Evolutionary conservation across 2,888 invertebrate species (phyloP).

Genomic region (Drosophila tanythrix): DNA sequence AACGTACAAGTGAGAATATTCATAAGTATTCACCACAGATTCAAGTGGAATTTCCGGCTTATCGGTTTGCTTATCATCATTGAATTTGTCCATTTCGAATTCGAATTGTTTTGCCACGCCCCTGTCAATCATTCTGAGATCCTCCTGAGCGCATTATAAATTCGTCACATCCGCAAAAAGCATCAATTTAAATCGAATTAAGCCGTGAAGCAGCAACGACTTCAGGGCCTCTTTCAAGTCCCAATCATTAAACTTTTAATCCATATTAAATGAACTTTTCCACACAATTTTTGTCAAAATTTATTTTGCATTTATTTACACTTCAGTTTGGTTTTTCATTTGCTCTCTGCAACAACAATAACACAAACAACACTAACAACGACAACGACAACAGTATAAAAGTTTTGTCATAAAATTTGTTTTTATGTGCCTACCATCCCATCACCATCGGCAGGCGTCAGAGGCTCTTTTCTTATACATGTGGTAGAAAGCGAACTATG

Average conservation of each 20-base stretch:
- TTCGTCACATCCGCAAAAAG: slow-evolving; percentile 35
- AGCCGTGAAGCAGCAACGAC: slow-evolving; percentile 28
- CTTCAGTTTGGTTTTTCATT: slow-evolving; percentile 62
- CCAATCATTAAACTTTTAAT: slow-evolving; percentile 67
- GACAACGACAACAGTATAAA: slow-evolving; percentile 36
- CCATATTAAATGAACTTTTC: slow-evolving; percentile 75
- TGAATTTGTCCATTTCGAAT: slow-evolving; percentile 35
- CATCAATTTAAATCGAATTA: slow-evolving; percentile 64
- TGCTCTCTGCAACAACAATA: slow-evolving; percentile 18
- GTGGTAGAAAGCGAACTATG: slow-evolving; percentile 35
- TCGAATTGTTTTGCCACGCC: slow-evolving; percentile 49
- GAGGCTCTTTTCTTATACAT: slow-evolving; percentile 33
- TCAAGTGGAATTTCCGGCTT: slow-evolving; percentile 26
- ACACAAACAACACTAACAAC: slow-evolving; percentile 21
- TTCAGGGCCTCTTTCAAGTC: slow-evolving; percentile 22
- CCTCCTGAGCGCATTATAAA: slow-evolving; percentile 22
- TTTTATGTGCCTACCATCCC: slow-evolving; percentile 54
- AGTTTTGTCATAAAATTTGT: slow-evolving; percentile 72
- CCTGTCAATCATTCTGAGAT: slow-evolving; percentile 58
- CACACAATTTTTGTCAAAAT: slow-evolving; percentile 68
- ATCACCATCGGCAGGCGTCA: slow-evolving; percentile 4
- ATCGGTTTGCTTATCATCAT: slow-evolving; percentile 26
- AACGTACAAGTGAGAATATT: slow-evolving; percentile 33
- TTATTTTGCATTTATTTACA: slow-evolving; percentile 73
- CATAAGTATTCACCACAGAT: slow-evolving; percentile 23